These are phyloP conservation scores for Periparus ater DNA, from an alignment of 2,797 vertebrate genomes.

Conservation along the genomic window DNA sequence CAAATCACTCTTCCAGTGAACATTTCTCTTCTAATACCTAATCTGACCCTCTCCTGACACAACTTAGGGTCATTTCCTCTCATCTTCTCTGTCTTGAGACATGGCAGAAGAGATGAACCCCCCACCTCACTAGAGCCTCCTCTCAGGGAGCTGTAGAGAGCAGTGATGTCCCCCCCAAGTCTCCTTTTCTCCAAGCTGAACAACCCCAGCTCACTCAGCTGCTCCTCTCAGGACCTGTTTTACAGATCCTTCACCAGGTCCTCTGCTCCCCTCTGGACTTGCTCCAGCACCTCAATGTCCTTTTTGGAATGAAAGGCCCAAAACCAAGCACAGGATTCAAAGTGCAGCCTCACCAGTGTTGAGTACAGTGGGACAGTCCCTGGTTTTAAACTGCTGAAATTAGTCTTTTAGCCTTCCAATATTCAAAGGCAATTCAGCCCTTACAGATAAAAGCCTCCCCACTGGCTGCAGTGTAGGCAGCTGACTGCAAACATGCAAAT, in stretches of 20 bases:
- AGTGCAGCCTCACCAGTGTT: background rate
- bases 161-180: background rate
- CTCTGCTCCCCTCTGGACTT: background rate
- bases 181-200: background rate
- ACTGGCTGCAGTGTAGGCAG: background rate
- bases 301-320: background rate
- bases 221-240: background rate
- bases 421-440: background rate
- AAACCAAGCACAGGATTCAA: background rate
- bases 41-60: background rate
- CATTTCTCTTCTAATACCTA: background rate
- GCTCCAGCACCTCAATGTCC: background rate
- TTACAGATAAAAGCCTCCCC: background rate
- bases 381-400: background rate
- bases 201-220: background rate
- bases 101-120: background rate
- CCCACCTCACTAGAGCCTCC: background rate
- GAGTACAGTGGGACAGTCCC: background rate
- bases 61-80: background rate
- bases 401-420: background rate
- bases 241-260: background rate
- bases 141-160: background rate
- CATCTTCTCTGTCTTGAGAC: background rate
- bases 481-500: background rate
- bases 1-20: background rate